Percentiles rank a stretch among this genome's conserved stretches.
phyloP scores from a whole-genome alignment of 2,797 vertebrate species.

The Fistularia commersonii region DNA sequence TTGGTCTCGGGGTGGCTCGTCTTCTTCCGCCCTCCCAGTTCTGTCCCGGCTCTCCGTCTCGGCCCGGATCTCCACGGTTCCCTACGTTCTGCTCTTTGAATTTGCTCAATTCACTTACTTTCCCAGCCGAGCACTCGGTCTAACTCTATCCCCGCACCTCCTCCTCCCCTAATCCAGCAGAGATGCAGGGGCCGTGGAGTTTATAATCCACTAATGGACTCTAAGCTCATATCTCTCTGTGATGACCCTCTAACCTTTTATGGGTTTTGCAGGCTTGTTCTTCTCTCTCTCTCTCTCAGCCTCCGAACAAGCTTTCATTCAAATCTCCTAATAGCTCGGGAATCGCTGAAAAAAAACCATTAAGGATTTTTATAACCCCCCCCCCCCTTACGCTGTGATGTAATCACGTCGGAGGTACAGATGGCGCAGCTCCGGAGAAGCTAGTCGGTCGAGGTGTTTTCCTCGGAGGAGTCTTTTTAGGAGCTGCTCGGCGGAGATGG shows the following conservation, averaged over 20 bases:
- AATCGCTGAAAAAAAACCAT: constrained; percentile 17
- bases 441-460: too few relatives aligned
- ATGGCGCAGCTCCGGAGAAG: too few relatives aligned
- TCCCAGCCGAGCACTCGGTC: constrained; percentile 9
- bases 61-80: neutral
- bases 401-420: constrained; percentile 18
- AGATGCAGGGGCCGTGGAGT: constrained; percentile 46
- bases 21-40: neutral
- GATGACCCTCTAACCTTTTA: constrained; percentile 53
- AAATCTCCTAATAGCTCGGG: constrained; percentile 30
- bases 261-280: constrained; percentile 33
- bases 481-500: too few relatives aligned
- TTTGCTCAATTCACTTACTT: constrained; percentile 33
- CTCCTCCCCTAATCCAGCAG: constrained; percentile 60
- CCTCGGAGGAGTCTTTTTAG: too few relatives aligned
- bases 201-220: constrained; percentile 76
- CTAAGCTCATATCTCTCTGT: constrained; percentile 55
- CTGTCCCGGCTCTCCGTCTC: constrained; percentile 6
- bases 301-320: constrained; percentile 20
- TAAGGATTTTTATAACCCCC: constrained; percentile 11
- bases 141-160: constrained; percentile 11
- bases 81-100: constrained; percentile 14
- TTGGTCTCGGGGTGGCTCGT: too few relatives aligned
- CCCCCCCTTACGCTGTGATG: constrained; percentile 28
- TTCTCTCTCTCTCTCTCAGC: constrained; percentile 14